Evolutionary conservation across 1,140 invertebrate genomes (phyloP), one percentile per base, ranked within the genome.

Genomic region (Eupristina koningsbergeri): DNA sequence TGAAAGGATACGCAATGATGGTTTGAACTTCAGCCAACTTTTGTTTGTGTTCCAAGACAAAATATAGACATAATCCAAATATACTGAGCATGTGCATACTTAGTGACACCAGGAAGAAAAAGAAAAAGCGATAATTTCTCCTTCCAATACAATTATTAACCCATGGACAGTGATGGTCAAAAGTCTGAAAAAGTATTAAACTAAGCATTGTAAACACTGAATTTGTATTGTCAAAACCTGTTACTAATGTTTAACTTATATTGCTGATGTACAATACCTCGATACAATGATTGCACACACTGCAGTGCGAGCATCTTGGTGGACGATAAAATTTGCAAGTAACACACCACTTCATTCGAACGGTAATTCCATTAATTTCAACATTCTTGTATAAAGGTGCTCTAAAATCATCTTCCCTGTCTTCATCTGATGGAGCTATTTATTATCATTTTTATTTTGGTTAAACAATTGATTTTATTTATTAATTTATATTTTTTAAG

Each of bases 81-180:
- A 99, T 98, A 91, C 96, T 97, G 86, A 99, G 94, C 98, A 99
- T 99, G 92, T 99, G 99, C 89, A 98, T 94, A 88, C 97, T 98
- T 50, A 99, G 94, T 81, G 98, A 99, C 87, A 99, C 94, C 47
- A 99, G 95, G 93, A 99, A 99, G 93, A 99, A 97, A 93, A 99
- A 99, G 94, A 99, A 99, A 93, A 98, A 99, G 89, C 98, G 94
- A 92, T 99, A 99, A 93, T 99, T 99, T 87, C 98, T 95, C 86
- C 98, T 95, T 78, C 99, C 99, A 89, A 99, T 99, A 92, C 99
- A 99, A 93, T 99, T 99, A 93, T 99, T 99, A 86, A 99, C 97
- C 99, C 99, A 99, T 78, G 99, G 99, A 94, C 99, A 99, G 93
- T 99, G 99, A 94, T 99, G 99, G 93, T 99, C 99, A 93, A 99